Evolutionary conservation across 2,113 vertebrate species (phyloP), one percentile per base, ranked within the genome.

Genomic region (Ictidomys tridecemlineatus): DNA sequence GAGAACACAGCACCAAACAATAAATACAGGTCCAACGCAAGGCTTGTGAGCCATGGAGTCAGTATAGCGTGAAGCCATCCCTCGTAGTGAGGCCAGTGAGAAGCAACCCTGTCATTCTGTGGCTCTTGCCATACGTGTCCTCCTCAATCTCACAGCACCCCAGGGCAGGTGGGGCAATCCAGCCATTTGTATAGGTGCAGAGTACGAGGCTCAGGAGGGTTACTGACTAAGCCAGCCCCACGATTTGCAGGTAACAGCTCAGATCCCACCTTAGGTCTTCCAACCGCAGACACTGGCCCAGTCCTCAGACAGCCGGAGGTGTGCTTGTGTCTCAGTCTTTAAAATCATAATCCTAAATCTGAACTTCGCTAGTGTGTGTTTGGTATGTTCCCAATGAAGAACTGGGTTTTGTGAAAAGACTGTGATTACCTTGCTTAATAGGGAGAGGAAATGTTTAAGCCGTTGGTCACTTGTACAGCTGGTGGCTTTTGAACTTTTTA

Each of bases 321-420:
- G 7, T 30, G 4, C n/a, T 4, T 16, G 2, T 8, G 8, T 82
- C 22, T 58, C 42, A 48, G 39, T 79, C 45, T 67, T 83, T 61
- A 48, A 26, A 93, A 88, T 69, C 26, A 48, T 9, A 65, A 37
- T 39, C 42, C 14, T n/a, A 53, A 22, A 65, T 34, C 39, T 70
- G 61, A 63, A 24, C 61, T 26, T 63, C 24, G 28, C 4, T 63
- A 63, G 61, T 63, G 24, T 63, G 61, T 11, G 61, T 2, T 8
- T 63, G 24, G 20, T 24, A 28, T 63, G 24, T 63, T 63, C 69
- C 37, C 17, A 17, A 24, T 61, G 48, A 86, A 10, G 28, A 56
- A 39, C 24, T 61, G 45, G 67, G 78, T 61, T 96, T 94, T 94
- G 8, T 84, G 63, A 95, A 45, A 96, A 90, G 56, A 90, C 10